phyloP scores from a whole-genome alignment of 2,113 vertebrate species.

The Ageneiosus marmoratus region DNA sequence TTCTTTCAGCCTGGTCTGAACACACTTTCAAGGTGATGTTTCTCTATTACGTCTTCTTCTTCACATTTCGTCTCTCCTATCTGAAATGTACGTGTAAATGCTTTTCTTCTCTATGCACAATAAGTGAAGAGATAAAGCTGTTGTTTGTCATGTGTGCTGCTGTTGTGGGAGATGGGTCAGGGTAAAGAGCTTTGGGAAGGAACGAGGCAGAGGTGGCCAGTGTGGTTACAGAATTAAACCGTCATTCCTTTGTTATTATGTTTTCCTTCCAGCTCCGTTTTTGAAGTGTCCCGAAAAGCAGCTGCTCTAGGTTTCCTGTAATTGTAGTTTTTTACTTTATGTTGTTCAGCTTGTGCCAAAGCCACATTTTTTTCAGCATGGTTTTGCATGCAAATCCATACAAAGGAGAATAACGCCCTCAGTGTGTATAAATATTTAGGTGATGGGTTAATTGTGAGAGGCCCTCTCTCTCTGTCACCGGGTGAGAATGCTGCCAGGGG shows the following conservation, averaged over 20 bases:
- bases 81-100: conserved; percentile 41
- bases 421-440: conserved; percentile 50
- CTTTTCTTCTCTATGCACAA: conserved; percentile 1
- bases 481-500: not conserved
- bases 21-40: conserved; percentile 37
- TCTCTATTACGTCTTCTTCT: conserved; percentile 28
- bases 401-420: conserved; percentile 32
- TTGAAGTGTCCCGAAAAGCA: conserved; percentile 30
- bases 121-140: conserved; percentile 24
- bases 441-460: conserved; percentile 44
- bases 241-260: conserved; percentile 50
- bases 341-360: conserved; percentile 32
- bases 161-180: conserved; percentile 19
- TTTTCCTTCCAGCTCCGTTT: conserved; percentile 24
- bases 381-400: conserved; percentile 38
- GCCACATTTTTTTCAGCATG: conserved; percentile 38
- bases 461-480: conserved; percentile 20
- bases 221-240: conserved; percentile 39
- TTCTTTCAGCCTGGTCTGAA: conserved; percentile 34
- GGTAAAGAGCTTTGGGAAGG: conserved; percentile 25
- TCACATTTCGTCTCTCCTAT: conserved; percentile 43
- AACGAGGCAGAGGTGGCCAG: conserved; percentile 12
- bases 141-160: conserved; percentile 28
- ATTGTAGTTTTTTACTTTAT: conserved; percentile 49
- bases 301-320: conserved; percentile 42